Evolutionary conservation across 1,140 invertebrate genomes (phyloP), one percentile per base, ranked within the genome.

Genomic region (honey bee (Apis mellifera)): DNA sequence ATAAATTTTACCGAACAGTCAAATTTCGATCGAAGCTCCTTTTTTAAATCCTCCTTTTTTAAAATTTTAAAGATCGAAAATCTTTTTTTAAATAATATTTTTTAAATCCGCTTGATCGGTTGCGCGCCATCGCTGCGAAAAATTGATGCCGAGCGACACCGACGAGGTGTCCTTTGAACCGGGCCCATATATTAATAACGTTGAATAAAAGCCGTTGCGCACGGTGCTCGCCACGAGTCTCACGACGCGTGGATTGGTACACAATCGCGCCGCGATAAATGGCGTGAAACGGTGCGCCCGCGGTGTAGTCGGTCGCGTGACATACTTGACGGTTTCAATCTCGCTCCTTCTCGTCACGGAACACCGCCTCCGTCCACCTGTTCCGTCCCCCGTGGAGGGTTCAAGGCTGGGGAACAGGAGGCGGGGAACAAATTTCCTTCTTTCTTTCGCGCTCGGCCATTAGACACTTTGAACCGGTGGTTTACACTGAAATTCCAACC

Each of bases 291-390:
- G 74, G 73, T 86, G 78, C 80, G 32, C 4, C 32, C 32, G 32
- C 55, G 55, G 1, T 9, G 9, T 21, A 83, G 72, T 84, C 54
- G 81, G 72, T 84, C 54, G 81, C 75, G 81, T 79, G 85, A 87
- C 80, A 86, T 80, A 79, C 85, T 87, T 83, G 84, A 83, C 80
- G 76, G 77, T 78, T 68, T 26, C 48, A 71, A 52, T 85, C 66
- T 74, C 64, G 70, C 17, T 74, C 59, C 23, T 55, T 42, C 13
- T 77, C 73, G 42, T 68, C 62, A 64, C 65, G 60, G 73, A 72
- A 76, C 42, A 65, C 69, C 73, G 60, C 70, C 76, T 55, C 76
- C 75, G 68, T 60, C 66, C 77, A 68, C 32, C 52, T 78, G 72
- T 72, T 57, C 59, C 48, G 64, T 17, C 13, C 55, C n/a, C 52